Evolutionary conservation across 1,140 invertebrate genomes (phyloP).

Genomic region (Onthophagus taurus): DNA sequence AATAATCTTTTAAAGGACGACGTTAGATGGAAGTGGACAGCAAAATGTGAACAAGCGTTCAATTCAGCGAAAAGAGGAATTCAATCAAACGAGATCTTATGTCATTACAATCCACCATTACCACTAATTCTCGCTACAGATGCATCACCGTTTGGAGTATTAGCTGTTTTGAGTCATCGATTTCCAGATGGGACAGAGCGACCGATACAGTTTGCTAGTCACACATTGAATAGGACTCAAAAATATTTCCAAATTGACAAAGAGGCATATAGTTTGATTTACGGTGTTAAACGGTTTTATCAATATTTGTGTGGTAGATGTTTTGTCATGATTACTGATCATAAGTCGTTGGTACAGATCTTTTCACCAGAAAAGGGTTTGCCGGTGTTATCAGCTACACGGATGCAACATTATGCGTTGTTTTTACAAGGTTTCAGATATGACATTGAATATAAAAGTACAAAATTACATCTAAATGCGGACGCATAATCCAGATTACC

Average conservation of each 20-base stretch:
- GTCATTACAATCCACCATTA: constrained; percentile 38
- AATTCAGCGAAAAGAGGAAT: constrained; percentile 25
- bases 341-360: background rate
- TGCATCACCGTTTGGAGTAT: constrained; percentile 35
- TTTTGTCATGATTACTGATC: constrained; percentile 26
- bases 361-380: background rate
- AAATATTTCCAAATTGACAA: constrained; percentile 45
- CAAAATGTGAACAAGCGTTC: constrained; percentile 24
- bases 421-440: constrained; percentile 33
- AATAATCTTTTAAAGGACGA: constrained; percentile 25
- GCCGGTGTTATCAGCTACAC: constrained; percentile 24
- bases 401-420: constrained; percentile 31
- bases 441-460: constrained; percentile 28
- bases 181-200: constrained; percentile 33
- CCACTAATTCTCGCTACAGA: constrained; percentile 42
- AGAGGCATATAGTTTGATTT: constrained; percentile 43
- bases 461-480: constrained; percentile 12
- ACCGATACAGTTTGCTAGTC: constrained; percentile 41
- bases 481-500: constrained; percentile 1
- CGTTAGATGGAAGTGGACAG: constrained; percentile 20
- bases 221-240: constrained; percentile 36
- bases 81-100: constrained; percentile 29
- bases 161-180: constrained; percentile 39
- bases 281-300: constrained; percentile 41
- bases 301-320: constrained; percentile 41